These are phyloP conservation scores for Leptopilina drosophilae DNA, from an alignment of 2,888 invertebrate genomes.

Conservation along the genomic window DNA sequence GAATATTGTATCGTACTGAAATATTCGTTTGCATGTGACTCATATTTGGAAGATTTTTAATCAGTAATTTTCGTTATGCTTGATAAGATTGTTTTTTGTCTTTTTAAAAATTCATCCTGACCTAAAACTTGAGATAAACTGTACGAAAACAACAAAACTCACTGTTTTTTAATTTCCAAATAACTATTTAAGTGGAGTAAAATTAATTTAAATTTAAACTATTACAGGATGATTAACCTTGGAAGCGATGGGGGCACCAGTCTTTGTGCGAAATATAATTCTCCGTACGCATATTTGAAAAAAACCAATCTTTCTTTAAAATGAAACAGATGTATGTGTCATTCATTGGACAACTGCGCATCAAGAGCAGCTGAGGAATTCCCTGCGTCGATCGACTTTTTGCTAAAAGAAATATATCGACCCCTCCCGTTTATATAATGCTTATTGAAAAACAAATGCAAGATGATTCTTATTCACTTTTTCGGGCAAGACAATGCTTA, in stretches of 20 bases:
- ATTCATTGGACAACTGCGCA: constrained; percentile 50
- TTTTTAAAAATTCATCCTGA: too few species aligned
- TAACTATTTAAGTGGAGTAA: neutral
- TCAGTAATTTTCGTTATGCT: too few species aligned
- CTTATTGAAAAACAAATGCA: too few species aligned
- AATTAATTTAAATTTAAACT: neutral
- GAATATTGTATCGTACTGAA: too few species aligned
- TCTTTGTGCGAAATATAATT: constrained; percentile 56
- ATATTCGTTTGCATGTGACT: too few species aligned
- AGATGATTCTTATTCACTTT: too few species aligned
- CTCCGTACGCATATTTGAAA: constrained; percentile 56
- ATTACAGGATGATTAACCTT: neutral
- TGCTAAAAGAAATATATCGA: neutral
- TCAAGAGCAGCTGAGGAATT: constrained; percentile 48
- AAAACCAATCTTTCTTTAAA: constrained; percentile 50
- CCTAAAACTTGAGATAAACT: too few species aligned
- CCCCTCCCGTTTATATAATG: too few species aligned
- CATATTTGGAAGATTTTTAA: too few species aligned
- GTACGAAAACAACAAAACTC: too few species aligned
- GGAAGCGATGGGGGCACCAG: constrained; percentile 58
- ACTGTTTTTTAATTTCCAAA: neutral
- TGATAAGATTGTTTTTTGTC: too few species aligned
- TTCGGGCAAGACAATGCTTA: too few species aligned
- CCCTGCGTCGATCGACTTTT: constrained; percentile 42
- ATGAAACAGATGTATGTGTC: constrained; percentile 55